A percentile compares a stretch with the other conserved stretches of the same genome.
Conservation (phyloP, 2,113 vertebrate species). For the Meleagris gallopavo region DNA sequence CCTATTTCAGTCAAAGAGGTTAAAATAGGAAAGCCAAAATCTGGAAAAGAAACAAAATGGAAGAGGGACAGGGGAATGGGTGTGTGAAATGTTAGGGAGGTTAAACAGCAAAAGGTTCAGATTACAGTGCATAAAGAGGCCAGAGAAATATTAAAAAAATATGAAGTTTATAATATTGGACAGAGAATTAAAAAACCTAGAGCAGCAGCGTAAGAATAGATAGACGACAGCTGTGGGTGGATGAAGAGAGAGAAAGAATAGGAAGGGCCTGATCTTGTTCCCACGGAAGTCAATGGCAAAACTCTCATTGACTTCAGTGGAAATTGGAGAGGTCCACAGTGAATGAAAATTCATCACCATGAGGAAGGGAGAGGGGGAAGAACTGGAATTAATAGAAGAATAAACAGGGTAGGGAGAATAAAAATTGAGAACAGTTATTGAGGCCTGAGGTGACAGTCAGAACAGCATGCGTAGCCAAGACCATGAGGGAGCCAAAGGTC, state of each 20-base stretch:
- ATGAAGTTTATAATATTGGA: constrained; percentile 62
- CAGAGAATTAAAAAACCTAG: constrained; percentile 50
- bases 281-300: constrained; percentile 26
- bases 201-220: constrained; percentile 56
- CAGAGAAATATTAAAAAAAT: constrained; percentile 45
- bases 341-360: constrained; percentile 2
- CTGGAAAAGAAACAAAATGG: constrained; percentile 40
- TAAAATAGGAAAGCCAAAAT: constrained; percentile 10
- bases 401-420: not conserved
- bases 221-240: constrained; percentile 63
- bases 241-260: constrained; percentile 41
- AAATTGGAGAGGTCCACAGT: not conserved
- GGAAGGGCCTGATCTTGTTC: not conserved
- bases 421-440: constrained; percentile 17
- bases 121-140: constrained; percentile 53
- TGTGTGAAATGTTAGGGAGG: constrained; percentile 44
- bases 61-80: constrained; percentile 57
- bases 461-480: not conserved
- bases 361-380: not conserved
- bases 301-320: not conserved
- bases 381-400: not conserved
- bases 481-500: not conserved
- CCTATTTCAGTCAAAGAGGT: constrained; percentile 16
- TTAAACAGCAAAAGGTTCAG: constrained; percentile 52
- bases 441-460: constrained; percentile 17